A percentile compares a stretch with the other conserved stretches of the same genome.
Conservation (phyloP, 2,797 vertebrate species). For the Cossypha caffra region DNA sequence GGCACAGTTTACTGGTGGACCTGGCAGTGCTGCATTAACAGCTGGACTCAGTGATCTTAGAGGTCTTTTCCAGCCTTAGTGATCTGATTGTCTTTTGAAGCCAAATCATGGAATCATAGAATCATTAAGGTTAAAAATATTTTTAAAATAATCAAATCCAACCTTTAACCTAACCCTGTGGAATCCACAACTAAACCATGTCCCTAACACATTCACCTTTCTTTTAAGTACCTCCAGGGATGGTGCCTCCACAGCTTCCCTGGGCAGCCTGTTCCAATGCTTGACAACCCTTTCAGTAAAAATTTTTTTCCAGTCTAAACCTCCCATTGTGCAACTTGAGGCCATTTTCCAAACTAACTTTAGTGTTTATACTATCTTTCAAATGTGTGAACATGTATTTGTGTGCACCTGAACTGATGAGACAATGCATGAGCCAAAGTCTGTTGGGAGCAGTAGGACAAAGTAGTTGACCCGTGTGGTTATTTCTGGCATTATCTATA, state of each 20-base stretch:
- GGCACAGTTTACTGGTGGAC: neutral
- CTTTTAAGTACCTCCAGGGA: neutral
- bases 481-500: neutral
- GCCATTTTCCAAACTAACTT: neutral
- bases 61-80: neutral
- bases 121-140: neutral
- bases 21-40: rapidly evolving
- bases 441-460: neutral
- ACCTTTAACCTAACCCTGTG: neutral
- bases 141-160: neutral
- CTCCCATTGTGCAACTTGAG: neutral
- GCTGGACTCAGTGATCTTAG: neutral
- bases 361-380: neutral
- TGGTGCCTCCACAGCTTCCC: neutral
- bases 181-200: neutral
- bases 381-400: neutral
- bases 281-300: neutral
- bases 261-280: neutral
- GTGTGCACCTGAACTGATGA: neutral
- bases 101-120: neutral
- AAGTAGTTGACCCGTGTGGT: neutral
- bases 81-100: neutral
- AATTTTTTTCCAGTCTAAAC: neutral
- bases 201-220: neutral
- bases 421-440: neutral